Evolutionary conservation across 1,140 invertebrate species (phyloP), one percentile per base, ranked within the genome.

Genomic region (Drosophila erecta): DNA sequence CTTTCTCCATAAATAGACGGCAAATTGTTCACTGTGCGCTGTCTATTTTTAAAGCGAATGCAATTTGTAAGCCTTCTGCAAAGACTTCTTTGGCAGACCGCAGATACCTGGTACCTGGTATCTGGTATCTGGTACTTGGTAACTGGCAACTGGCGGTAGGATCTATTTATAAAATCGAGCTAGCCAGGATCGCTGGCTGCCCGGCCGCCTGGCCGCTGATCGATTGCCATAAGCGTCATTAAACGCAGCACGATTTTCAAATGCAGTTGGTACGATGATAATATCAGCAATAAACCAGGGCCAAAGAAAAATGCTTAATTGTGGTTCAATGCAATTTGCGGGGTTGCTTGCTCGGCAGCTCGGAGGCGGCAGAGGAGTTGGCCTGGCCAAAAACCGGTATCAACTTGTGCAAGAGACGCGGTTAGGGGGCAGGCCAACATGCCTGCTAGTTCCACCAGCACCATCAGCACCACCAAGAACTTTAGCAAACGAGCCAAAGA

Each of bases 1-100:
- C 73, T 77, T 77, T 77, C 74, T 76, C 74, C 74, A 77, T 77
- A 77, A 77, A 77, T 77, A 77, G 74, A 69, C 74, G 44, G 37
- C 54, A 58, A 74, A 73, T 73, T 73, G 61, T 53, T 54, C n/a
- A 10, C 61, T 12, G 11, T 3, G 20, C 27, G 8, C 57, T 76
- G 74, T 76, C 62, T 69, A 69, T 76, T 77, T 70, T 76, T 77
- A 77, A 70, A 61, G 74, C 62, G 57, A 76, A 61, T 43, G 74
- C 73, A 69, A 77, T 77, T 77, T 77, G 73, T 76, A 76, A 76
- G 74, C 33, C 38, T 67, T 72, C 54, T 15, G 37, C 20, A 37
- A 41, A 46, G 61, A 37, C 60, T 20, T 51, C 27, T 51, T 38
- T 38, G 37, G 27, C 30, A 35, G 51, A 54, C 50, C 17, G 27